Conservation (phyloP, 2,113 vertebrate genomes). For the Leuciscus idus region DNA sequence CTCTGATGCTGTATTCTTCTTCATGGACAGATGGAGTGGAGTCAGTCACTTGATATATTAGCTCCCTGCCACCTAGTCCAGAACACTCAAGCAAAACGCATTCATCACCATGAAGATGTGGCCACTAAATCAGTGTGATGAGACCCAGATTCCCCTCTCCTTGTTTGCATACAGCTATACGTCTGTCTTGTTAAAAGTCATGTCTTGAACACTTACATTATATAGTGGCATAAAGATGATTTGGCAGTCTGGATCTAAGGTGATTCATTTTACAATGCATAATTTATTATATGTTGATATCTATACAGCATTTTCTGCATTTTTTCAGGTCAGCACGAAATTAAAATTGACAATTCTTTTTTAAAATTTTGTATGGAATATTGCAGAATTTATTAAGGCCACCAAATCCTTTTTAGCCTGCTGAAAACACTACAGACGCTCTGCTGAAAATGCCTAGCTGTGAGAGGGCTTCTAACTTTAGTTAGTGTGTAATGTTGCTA, state of each 20-base stretch:
- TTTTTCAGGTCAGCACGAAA: too few species aligned
- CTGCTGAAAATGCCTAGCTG: too few species aligned
- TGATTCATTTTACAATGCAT: background rate
- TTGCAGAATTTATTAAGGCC: too few species aligned
- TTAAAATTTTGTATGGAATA: too few species aligned
- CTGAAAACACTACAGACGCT: too few species aligned
- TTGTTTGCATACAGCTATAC: conserved; percentile 68
- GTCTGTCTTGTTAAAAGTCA: conserved; percentile 59
- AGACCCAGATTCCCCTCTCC: conserved; percentile 47
- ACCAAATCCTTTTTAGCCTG: too few species aligned
- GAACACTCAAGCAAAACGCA: conserved; percentile 58
- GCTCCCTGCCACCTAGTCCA: conserved; percentile 61
- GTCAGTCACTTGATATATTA: conserved; percentile 80
- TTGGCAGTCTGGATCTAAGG: background rate
- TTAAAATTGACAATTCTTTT: too few species aligned
- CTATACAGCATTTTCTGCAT: background rate
- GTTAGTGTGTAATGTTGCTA: too few species aligned
- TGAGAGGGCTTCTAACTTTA: too few species aligned
- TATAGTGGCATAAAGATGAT: conserved; percentile 18
- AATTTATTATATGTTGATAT: background rate
- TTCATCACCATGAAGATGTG: conserved; percentile 65
- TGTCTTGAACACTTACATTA: conserved; percentile 4
- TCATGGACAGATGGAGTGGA: conserved; percentile 73
- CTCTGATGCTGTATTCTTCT: conserved; percentile 67
- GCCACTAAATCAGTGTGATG: conserved; percentile 64